phyloP scores from a whole-genome alignment of 2,888 invertebrate species.

The Eristalis tenax region DNA sequence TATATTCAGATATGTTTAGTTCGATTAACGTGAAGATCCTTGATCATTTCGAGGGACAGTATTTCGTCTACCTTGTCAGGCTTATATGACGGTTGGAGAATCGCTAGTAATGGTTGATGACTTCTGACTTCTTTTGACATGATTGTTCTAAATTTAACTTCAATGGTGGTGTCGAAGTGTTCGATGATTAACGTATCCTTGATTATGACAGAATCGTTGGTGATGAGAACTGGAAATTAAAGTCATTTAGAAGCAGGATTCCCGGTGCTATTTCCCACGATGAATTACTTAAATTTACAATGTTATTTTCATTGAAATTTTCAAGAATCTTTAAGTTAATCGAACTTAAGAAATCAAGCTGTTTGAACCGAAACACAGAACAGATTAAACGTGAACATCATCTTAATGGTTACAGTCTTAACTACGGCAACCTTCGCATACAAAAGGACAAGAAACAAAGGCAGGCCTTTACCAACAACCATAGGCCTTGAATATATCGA shows the following conservation, averaged over 20 bases:
- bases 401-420: too few species aligned
- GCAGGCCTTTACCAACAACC: too few species aligned
- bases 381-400: too few species aligned
- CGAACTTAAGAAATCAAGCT: too few species aligned
- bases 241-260: conserved; percentile 5
- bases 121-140: conserved; percentile 7
- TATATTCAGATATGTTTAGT: conserved; percentile 9
- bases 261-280: conserved; percentile 13
- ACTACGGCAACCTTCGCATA: too few species aligned
- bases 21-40: background rate
- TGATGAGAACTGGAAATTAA: background rate
- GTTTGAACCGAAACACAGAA: too few species aligned
- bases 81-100: conserved; percentile 6
- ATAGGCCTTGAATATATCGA: too few species aligned
- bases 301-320: too few species aligned
- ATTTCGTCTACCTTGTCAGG: conserved; percentile 5
- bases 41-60: conserved; percentile 13
- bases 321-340: too few species aligned
- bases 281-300: too few species aligned
- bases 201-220: background rate
- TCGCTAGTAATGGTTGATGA: background rate
- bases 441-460: too few species aligned
- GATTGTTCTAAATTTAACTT: background rate
- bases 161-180: conserved; percentile 2
- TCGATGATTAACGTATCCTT: conserved; percentile 11